These are phyloP conservation scores for Fukomys damarensis DNA, from an alignment of 2,113 vertebrate species.

Conservation along the genomic window DNA sequence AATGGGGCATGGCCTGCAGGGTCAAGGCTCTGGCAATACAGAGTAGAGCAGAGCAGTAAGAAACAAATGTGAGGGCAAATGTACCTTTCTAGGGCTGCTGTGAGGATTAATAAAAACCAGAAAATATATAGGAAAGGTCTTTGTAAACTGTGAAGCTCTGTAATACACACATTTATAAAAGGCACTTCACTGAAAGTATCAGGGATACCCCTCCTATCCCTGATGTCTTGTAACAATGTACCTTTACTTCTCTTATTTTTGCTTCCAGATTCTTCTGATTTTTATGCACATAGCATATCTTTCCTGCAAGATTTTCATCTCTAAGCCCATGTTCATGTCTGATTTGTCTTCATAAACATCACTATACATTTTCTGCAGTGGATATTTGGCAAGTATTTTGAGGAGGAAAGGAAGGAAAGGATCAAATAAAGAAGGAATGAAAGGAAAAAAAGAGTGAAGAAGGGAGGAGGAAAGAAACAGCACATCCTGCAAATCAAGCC, in stretches of 20 bases:
- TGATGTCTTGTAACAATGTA: not conserved
- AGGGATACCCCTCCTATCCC: not conserved
- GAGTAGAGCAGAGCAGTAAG: not conserved
- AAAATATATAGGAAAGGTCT: not conserved
- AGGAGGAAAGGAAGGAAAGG: not conserved
- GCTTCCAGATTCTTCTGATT: too few relatives aligned
- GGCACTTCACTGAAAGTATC: not conserved
- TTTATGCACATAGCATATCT: not conserved
- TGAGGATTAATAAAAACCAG: not conserved
- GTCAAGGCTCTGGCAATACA: not conserved
- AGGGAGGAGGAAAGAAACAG: not conserved
- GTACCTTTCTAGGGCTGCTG: not conserved
- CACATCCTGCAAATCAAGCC: not conserved
- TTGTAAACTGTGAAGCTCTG: not conserved
- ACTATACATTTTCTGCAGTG: not conserved
- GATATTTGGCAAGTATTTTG: not conserved
- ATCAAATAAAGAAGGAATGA: not conserved
- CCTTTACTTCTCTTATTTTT: not conserved
- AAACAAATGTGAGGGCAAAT: not conserved
- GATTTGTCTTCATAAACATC: not conserved
- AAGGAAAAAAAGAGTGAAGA: not conserved
- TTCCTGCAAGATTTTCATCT: not conserved
- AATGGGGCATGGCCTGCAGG: accelerated
- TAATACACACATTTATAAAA: not conserved
- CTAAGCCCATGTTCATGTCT: not conserved